A percentile compares a stretch with the other conserved stretches of the same genome.
phyloP scores from a whole-genome alignment of 2,888 invertebrate genomes.

The Aspidiotus rigidus region DNA sequence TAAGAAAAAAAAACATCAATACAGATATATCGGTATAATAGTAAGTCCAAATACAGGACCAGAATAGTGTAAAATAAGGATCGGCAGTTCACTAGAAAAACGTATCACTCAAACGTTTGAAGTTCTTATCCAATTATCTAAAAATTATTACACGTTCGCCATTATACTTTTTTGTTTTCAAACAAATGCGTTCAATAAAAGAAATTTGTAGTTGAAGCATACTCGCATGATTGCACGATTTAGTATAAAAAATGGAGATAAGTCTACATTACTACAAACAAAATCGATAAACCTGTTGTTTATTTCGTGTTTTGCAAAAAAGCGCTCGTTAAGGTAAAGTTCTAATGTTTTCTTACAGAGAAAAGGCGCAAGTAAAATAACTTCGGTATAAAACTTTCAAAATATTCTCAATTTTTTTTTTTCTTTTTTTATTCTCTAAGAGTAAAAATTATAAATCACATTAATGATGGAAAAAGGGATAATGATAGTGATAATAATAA shows the following conservation, averaged over 20 bases:
- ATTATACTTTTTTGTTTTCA: not conserved
- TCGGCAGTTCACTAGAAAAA: constrained; percentile 15
- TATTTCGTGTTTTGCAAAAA: not conserved
- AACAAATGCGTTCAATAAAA: constrained; percentile 6
- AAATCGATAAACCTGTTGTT: not conserved
- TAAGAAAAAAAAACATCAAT: too few relatives aligned
- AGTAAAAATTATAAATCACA: not conserved
- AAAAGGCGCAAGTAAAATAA: too few relatives aligned
- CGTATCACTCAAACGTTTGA: not conserved
- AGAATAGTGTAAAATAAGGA: not conserved
- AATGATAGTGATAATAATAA: not conserved
- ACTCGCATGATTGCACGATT: constrained; percentile 11
- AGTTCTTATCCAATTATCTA: not conserved
- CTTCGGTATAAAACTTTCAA: too few relatives aligned
- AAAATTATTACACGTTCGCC: not conserved
- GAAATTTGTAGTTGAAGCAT: not conserved
- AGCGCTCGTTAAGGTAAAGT: not conserved
- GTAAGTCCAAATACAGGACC: too few relatives aligned
- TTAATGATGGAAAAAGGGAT: not conserved
- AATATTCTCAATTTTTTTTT: not conserved
- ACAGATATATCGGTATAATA: too few relatives aligned
- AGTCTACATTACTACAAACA: not conserved
- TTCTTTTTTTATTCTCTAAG: not conserved
- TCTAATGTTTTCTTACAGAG: too few relatives aligned
- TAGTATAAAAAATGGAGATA: not conserved